These are phyloP conservation scores for Lagocephalus sceleratus DNA, from an alignment of 2,797 vertebrate species.

Conservation along the genomic window DNA sequence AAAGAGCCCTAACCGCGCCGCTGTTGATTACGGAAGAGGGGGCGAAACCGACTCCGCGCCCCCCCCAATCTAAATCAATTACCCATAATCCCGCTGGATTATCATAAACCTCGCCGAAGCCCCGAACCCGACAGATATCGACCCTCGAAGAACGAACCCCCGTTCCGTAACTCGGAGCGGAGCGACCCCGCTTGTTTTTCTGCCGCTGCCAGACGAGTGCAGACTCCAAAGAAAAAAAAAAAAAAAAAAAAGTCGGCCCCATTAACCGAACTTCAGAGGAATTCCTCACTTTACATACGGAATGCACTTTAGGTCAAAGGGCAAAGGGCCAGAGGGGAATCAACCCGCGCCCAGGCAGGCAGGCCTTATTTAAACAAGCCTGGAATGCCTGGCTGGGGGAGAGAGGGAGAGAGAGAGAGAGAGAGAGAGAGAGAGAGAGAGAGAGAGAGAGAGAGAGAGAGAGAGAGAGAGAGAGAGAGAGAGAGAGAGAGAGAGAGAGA, in stretches of 20 bases:
- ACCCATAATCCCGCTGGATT: constrained; percentile 52
- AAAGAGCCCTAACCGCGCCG: not conserved
- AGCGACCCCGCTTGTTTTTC: constrained; percentile 42
- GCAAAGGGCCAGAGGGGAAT: constrained; percentile 88
- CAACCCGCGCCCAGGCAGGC: constrained; percentile 79
- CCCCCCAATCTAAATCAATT: constrained; percentile 50
- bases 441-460: too few species aligned
- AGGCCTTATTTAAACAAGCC: constrained; percentile 90
- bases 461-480: constrained; percentile 47
- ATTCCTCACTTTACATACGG: constrained; percentile 81
- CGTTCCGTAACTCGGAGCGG: constrained; percentile 42
- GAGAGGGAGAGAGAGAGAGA: constrained; percentile 49
- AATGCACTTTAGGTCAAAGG: constrained; percentile 84
- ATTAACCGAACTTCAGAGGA: constrained; percentile 81
- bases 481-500: constrained; percentile 38
- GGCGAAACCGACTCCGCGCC: constrained; percentile 25
- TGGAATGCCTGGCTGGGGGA: constrained; percentile 80
- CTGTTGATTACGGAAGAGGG: not conserved
- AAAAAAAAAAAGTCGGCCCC: constrained; percentile 40
- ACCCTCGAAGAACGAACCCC: constrained; percentile 48
- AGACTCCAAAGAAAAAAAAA: constrained; percentile 59
- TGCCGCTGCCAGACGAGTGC: constrained; percentile 33
- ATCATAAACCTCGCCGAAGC: constrained; percentile 30
- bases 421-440: constrained; percentile 13
- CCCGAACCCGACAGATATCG: constrained; percentile 30